Base-by-base conservation (phyloP, 2,888 invertebrate species). In the Melieria crassipennis region DNA sequence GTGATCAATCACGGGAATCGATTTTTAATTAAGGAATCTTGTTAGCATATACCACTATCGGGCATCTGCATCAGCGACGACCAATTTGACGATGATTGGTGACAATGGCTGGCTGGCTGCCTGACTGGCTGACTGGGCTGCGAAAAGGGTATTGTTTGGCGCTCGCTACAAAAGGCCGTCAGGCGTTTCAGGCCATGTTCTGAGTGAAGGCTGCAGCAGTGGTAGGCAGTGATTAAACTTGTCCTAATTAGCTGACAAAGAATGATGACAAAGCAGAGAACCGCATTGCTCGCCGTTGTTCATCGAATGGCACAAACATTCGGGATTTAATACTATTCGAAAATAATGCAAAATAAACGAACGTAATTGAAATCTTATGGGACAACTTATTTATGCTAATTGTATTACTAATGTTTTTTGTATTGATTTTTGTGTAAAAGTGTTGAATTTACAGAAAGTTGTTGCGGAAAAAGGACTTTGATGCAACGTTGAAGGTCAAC, bases 1-100 rank as follows among this genome's bases (percentile, higher is more conserved):
- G 81, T 81, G 84, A 85, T 85, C 85, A 85, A 85, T 85, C 85
- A 86, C 84, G 75, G 77, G 79, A 84, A 83, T 85, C 85, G 84
- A 86, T 84, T 84, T 84, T 85, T 86, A 86, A 85, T 86, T 85
- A 86, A 85, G 84, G 85, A 85, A 82, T 86, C 85, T 85, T 85
- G 86, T 85, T 85, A 83, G 80, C 82, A 77, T 80, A 80, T 80
- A 79, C 78, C 77, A 79, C 77, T 81, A 79, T 79, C 81, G 76
- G 73, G 72, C 74, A 77, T 77, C 75, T 75, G 73, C 77, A 79
- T 78, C 81, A 75, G 75, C 75, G 75, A 74, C 63, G 70, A 58
- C 65, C 78, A 78, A 78, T 75, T 73, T 78, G 75, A 75, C 76
- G 73, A 75, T 75, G 75, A 76, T 75, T 75, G 69, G 76, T 75